These are phyloP conservation scores for Spodoptera picta DNA, from an alignment of 2,888 invertebrate species.

Conservation along the genomic window DNA sequence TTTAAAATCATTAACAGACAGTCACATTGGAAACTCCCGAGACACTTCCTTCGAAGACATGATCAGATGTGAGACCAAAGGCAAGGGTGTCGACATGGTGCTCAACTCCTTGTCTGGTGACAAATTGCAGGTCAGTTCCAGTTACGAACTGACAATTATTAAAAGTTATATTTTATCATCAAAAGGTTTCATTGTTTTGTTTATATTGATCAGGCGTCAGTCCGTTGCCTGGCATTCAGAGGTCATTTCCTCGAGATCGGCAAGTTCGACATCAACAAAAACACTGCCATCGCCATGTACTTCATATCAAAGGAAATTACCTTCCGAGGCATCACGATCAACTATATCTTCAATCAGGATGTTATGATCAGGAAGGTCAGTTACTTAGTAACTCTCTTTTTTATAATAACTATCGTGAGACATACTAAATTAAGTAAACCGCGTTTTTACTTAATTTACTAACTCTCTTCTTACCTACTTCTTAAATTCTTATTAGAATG, in stretches of 20 bases:
- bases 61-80: slow-evolving; percentile 93
- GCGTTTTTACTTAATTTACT: too few species aligned
- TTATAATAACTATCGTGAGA: too few species aligned
- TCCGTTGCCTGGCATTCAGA: slow-evolving; percentile 86
- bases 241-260: slow-evolving; percentile 94
- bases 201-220: slow-evolving; percentile 74
- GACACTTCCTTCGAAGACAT: slow-evolving; percentile 96
- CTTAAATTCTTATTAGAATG: not conserved
- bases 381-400: not conserved
- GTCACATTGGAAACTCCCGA: slow-evolving; percentile 95
- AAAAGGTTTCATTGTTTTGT: too few species aligned
- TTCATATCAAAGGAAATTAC: slow-evolving; percentile 90
- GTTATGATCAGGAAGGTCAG: slow-evolving; percentile 78
- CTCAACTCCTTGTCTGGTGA: slow-evolving; percentile 97
- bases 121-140: slow-evolving; percentile 88
- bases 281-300: slow-evolving; percentile 91
- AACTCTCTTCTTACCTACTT: not conserved
- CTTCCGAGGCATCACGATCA: slow-evolving; percentile 88
- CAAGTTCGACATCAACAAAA: slow-evolving; percentile 92
- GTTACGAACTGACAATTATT: not conserved
- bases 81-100: slow-evolving; percentile 96
- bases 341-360: slow-evolving; percentile 82
- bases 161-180: not conserved
- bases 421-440: too few species aligned
- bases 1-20: slow-evolving; percentile 60